A percentile compares a stretch with the other conserved stretches of the same genome.
Evolutionary conservation across 2,888 invertebrate species (phyloP).

Genomic region (Danaus chrysippus): DNA sequence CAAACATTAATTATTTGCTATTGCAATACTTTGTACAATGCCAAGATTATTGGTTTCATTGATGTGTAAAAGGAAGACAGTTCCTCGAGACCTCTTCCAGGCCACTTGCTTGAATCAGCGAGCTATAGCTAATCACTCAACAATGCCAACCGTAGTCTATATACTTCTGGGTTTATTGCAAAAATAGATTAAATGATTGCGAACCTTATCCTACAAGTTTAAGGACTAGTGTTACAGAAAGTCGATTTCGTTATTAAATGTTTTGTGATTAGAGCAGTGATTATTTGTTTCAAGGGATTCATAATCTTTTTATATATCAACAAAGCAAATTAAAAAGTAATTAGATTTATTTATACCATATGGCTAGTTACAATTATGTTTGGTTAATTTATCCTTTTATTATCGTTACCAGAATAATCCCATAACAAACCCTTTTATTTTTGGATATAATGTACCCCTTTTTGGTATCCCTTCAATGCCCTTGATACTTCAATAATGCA

Average conservation of each 20-base stretch:
- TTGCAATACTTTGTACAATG: slow-evolving; percentile 1
- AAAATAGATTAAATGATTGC: slow-evolving; percentile 11
- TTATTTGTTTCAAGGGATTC: not conserved
- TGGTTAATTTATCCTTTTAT: no score
- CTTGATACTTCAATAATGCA: no score
- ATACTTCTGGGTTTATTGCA: not conserved
- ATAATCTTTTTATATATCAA: not conserved
- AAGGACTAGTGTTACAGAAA: not conserved
- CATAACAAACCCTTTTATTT: no score
- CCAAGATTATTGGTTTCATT: slow-evolving; percentile 14
- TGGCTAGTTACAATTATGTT: no score
- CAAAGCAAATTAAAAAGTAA: not conserved
- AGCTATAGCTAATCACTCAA: slow-evolving; percentile 31
- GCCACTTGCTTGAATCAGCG: slow-evolving; percentile 32
- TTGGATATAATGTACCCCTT: no score
- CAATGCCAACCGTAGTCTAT: slow-evolving; percentile 20
- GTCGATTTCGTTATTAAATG: not conserved
- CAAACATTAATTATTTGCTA: not conserved
- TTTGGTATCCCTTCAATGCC: no score
- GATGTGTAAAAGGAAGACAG: slow-evolving; percentile 22
- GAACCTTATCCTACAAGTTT: not conserved
- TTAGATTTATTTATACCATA: no score
- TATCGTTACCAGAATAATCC: no score
- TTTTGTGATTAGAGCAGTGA: not conserved
- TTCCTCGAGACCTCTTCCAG: slow-evolving; percentile 35